A percentile compares a stretch with the other conserved stretches of the same genome.
Evolutionary conservation across 2,113 vertebrate species (phyloP).

Genomic region (Mesoclemmys tuberculata): DNA sequence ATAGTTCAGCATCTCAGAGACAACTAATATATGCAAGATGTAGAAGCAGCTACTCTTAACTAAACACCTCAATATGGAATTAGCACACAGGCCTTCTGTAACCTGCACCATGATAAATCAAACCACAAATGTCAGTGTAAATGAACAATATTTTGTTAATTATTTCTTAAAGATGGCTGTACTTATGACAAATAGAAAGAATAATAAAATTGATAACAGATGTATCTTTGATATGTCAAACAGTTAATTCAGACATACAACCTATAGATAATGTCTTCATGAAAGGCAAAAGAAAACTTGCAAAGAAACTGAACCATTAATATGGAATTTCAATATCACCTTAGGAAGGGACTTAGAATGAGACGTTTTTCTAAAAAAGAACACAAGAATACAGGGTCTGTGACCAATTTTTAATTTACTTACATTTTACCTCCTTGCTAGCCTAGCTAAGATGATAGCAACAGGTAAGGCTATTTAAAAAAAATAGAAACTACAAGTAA

Average conservation of each 20-base stretch:
- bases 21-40: not conserved
- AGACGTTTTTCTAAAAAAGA: not conserved
- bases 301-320: not conserved
- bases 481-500: not conserved
- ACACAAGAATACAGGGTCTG: not conserved
- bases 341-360: not conserved
- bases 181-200: fast-evolving
- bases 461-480: not conserved
- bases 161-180: not conserved
- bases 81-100: not conserved
- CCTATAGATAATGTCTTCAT: not conserved
- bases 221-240: not conserved
- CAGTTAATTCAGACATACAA: fast-evolving
- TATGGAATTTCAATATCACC: not conserved
- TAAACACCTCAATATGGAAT: not conserved
- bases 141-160: not conserved
- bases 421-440: not conserved
- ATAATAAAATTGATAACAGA: not conserved
- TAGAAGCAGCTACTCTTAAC: conserved; percentile 4
- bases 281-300: not conserved
- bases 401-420: not conserved
- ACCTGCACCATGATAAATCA: not conserved
- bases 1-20: not conserved
- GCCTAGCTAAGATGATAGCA: not conserved
- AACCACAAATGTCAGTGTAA: not conserved